phyloP scores from a whole-genome alignment of 2,888 invertebrate genomes.

The Eupithecia insigniata region DNA sequence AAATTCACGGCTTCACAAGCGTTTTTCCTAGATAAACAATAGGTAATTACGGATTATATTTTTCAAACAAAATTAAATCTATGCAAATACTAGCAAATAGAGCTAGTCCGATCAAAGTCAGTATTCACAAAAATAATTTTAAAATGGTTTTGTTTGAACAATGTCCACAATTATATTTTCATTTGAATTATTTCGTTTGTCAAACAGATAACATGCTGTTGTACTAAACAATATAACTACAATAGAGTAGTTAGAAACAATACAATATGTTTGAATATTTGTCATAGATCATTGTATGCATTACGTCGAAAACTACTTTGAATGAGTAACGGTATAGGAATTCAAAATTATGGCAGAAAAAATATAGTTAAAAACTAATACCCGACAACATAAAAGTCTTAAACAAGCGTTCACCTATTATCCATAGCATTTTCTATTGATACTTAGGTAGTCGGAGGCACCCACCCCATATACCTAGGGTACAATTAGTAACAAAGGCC shows the following conservation, averaged over 20 bases:
- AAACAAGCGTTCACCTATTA: too few species aligned
- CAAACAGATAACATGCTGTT: background rate
- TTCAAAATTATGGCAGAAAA: background rate
- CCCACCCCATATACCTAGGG: too few species aligned
- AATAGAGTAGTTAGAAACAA: constrained; percentile 35
- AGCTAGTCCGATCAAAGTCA: background rate
- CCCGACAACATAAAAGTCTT: too few species aligned
- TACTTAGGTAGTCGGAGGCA: too few species aligned
- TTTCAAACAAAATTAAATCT: background rate
- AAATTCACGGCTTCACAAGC: background rate
- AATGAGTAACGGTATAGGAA: background rate
- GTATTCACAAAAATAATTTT: background rate
- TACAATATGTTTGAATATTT: constrained; percentile 10
- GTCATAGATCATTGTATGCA: constrained; percentile 18
- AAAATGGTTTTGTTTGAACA: background rate
- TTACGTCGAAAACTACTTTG: background rate
- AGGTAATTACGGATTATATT: background rate
- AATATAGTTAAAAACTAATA: too few species aligned
- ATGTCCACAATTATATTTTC: constrained; percentile 14
- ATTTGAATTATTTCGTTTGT: constrained; percentile 27
- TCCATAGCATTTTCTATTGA: too few species aligned
- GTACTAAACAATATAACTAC: constrained; percentile 20
- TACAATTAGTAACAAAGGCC: too few species aligned
- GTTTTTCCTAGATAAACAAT: background rate
- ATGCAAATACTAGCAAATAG: too few species aligned